phyloP scores from a whole-genome alignment of 2,113 vertebrate species.

The Odocoileus hemionus region DNA sequence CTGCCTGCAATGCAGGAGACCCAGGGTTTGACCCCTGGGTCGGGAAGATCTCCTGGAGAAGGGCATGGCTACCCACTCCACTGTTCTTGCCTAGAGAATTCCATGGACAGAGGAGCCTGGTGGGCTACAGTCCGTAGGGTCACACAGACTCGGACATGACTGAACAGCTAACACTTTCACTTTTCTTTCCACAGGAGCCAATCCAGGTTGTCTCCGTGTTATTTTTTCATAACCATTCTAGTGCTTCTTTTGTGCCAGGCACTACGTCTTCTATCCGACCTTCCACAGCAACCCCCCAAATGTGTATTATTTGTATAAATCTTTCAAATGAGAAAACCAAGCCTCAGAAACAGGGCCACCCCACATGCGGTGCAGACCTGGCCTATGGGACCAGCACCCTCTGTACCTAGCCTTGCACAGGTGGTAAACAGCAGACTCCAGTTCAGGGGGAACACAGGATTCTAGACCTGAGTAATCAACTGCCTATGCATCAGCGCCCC shows the following conservation, averaged over 20 bases:
- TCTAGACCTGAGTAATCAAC: background rate
- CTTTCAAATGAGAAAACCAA: background rate
- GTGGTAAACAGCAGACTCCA: background rate
- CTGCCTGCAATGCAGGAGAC: background rate
- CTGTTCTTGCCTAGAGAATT: background rate
- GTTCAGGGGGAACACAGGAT: background rate
- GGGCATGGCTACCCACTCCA: background rate
- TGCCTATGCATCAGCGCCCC: background rate
- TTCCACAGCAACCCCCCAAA: background rate
- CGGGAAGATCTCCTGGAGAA: background rate
- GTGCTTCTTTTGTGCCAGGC: background rate
- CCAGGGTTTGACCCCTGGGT: background rate
- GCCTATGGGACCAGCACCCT: background rate
- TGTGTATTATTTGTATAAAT: background rate
- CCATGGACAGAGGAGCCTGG: background rate
- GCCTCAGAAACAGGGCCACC: background rate
- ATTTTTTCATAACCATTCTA: background rate
- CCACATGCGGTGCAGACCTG: too few species aligned
- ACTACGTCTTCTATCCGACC: background rate
- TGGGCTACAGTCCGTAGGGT: background rate
- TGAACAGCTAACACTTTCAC: background rate
- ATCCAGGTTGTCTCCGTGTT: background rate
- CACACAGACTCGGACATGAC: background rate
- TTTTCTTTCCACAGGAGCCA: background rate
- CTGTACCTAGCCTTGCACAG: background rate